Base-by-base conservation (phyloP, 2,888 invertebrate species). In the Acanthoscelides obtectus region DNA sequence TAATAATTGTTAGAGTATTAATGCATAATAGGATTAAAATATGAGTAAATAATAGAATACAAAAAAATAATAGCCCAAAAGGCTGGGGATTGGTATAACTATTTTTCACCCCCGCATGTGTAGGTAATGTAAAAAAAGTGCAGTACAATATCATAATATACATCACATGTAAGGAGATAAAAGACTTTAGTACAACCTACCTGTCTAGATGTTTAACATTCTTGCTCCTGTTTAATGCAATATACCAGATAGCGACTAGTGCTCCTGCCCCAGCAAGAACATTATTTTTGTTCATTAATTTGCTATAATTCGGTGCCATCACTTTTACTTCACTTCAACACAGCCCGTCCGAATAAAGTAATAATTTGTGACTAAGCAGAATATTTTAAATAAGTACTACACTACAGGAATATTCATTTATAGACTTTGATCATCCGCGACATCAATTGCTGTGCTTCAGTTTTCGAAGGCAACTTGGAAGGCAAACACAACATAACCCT, bases 241-340 rank as follows among this genome's bases (percentile, higher is more conserved):
- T 84, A 81, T 87, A 88, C 89, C 90, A 86, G 80, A 90, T 82
- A 66, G 91, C 85, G 27, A 90, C 88, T 63, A 91, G 89, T 64
- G 91, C 87, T 72, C 92, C 91, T 77, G 91, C 90, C 72, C 91
- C 87, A 74, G 90, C 91, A 75, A 92, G 86, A 69, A 89, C 88
- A 84, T 90, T 89, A 83, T 89, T 91, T 85, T 89, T 89, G 78
- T 90, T 90, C 76, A 91, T 88, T 81, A 92, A 86, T 89, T 93
- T 94, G 86, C 94, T 94, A 76, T 93, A 88, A 83, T 88, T 89
- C 78, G 93, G 93, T 79, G 94, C 93, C 94, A 94, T 93, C 71
- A 75, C 72, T 75, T 74, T 22, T 20, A 5, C 12, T 12, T 45
- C 6, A 17, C 1, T 45, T 45, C 1, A 45, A 45, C 45, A 45